A percentile compares a stretch with the other conserved stretches of the same genome.
Conservation (phyloP, 1,140 invertebrate species). For the Spodoptera frugiperda region DNA sequence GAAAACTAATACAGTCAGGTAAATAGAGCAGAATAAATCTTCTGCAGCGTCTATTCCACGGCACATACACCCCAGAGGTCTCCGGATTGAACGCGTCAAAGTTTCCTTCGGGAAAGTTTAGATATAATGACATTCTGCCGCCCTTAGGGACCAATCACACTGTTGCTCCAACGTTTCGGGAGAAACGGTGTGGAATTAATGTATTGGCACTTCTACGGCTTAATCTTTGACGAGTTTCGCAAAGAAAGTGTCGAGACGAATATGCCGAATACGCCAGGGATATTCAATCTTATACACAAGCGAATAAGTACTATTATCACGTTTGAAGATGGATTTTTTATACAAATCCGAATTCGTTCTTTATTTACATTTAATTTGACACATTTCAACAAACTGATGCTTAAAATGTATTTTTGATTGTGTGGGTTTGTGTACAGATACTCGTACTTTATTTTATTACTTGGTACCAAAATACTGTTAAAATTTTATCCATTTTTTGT, state of each 20-base stretch:
- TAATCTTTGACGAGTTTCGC: slow-evolving; percentile 40
- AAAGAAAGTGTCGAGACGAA: neutral
- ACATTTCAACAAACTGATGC: no score
- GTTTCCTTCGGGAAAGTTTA: slow-evolving; percentile 35
- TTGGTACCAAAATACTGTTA: no score
- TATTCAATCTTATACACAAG: neutral
- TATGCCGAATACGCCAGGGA: neutral
- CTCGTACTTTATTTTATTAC: no score
- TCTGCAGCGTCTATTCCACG: neutral
- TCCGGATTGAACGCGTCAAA: slow-evolving; percentile 21
- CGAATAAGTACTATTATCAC: neutral
- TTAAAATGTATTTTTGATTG: no score
- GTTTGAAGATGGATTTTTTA: no score
- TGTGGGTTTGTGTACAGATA: no score
- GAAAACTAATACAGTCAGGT: neutral
- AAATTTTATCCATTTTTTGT: no score
- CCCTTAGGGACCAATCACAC: slow-evolving; percentile 27
- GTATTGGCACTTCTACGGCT: slow-evolving; percentile 27
- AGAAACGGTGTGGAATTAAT: slow-evolving; percentile 36
- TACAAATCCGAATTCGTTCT: no score
- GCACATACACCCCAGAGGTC: neutral
- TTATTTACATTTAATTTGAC: no score
- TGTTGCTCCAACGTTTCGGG: slow-evolving; percentile 7
- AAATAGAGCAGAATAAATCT: neutral
- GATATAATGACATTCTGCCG: slow-evolving; percentile 36